These are phyloP conservation scores for Hystrix cristata DNA, from an alignment of 2,113 vertebrate species.

Conservation along the genomic window DNA sequence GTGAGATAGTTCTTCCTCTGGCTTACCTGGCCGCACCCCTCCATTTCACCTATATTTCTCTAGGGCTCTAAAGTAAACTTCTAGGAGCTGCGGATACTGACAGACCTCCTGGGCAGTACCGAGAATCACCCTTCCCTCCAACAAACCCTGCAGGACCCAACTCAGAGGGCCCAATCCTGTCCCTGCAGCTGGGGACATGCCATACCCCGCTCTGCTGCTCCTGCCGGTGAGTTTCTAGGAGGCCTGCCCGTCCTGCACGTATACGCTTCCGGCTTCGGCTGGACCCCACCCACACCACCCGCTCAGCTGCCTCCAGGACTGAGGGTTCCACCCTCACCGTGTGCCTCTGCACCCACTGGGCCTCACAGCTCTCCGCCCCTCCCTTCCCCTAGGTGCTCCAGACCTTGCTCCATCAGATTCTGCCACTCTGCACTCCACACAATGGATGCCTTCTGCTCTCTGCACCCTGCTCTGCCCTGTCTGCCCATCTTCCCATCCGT, in stretches of 20 bases:
- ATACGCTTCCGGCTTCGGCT: not conserved
- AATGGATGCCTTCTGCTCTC: too few relatives aligned
- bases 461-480: not conserved
- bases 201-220: too few relatives aligned
- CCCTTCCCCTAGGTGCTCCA: not conserved
- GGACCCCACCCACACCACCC: not conserved
- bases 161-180: too few relatives aligned
- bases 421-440: too few relatives aligned
- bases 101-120: fast-evolving
- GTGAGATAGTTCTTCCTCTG: not conserved
- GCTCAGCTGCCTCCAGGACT: not conserved
- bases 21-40: not conserved
- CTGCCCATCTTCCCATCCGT: not conserved
- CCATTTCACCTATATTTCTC: not conserved
- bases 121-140: not conserved
- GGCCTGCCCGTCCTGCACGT: too few relatives aligned
- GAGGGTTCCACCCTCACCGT: not conserved
- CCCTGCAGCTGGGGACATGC: too few relatives aligned
- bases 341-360: not conserved
- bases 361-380: not conserved
- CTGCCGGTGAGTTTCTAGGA: too few relatives aligned
- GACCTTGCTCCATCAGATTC: not conserved
- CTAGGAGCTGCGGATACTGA: not conserved
- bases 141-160: too few relatives aligned
- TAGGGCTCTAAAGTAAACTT: not conserved